These are phyloP conservation scores for Galendromus occidentalis DNA, from an alignment of 1,140 invertebrate species.

Conservation along the genomic window DNA sequence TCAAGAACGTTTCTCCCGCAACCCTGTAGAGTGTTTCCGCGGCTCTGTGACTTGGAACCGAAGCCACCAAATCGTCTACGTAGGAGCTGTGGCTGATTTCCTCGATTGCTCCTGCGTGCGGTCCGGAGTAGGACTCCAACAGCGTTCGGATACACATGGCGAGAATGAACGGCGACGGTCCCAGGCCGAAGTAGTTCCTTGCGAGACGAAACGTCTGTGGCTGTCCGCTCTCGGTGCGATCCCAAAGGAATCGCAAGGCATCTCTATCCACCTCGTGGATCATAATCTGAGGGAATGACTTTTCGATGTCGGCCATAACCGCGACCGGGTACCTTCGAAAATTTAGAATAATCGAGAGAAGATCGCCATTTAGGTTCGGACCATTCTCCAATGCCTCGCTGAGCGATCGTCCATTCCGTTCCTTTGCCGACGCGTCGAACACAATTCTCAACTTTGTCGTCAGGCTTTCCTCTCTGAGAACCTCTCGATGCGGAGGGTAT, in stretches of 20 bases:
- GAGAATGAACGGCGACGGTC: no score
- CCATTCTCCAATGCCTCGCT: slow-evolving; percentile 13
- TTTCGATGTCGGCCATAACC: slow-evolving; percentile 12
- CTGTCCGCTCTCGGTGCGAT: no score
- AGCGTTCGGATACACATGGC: no score
- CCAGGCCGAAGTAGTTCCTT: no score
- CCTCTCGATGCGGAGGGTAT: slow-evolving; percentile 22
- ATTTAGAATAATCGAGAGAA: neutral
- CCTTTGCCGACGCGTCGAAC: slow-evolving; percentile 20
- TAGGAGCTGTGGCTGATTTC: no score
- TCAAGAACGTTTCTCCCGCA: no score
- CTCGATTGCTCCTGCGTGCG: no score
- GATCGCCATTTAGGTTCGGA: slow-evolving; percentile 11
- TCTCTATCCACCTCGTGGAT: slow-evolving; percentile 3
- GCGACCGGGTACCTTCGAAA: slow-evolving; percentile 4
- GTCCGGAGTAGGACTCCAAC: no score
- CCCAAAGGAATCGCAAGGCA: slow-evolving; percentile 13
- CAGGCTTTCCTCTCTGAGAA: slow-evolving; percentile 19
- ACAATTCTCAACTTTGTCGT: slow-evolving; percentile 21
- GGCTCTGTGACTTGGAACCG: no score
- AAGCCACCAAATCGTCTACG: no score
- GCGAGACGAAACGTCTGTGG: no score
- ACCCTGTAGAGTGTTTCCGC: no score
- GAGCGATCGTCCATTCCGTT: neutral
- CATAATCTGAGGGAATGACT: slow-evolving; percentile 12